phyloP scores from a whole-genome alignment of 2,113 vertebrate species.

The Alectura lathami region DNA sequence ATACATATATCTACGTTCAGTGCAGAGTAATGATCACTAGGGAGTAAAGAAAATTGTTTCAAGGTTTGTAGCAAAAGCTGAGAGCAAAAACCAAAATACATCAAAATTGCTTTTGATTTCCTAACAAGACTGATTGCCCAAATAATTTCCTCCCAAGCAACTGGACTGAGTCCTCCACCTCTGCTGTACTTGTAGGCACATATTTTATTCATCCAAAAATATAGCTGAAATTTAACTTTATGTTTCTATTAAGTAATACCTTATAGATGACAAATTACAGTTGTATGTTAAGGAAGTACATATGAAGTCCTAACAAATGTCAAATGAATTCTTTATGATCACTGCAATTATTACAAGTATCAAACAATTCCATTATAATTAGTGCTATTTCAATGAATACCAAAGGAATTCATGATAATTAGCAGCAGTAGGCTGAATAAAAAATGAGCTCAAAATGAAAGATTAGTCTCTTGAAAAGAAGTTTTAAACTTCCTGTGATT shows the following conservation, averaged over 20 bases:
- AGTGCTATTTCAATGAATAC: constrained; percentile 50
- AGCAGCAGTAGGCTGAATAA: constrained; percentile 24
- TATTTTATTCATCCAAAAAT: background rate
- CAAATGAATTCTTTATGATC: constrained; percentile 52
- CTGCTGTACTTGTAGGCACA: background rate
- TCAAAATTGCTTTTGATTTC: background rate
- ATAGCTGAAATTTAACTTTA: background rate
- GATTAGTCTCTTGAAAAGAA: background rate
- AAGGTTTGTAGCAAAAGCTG: background rate
- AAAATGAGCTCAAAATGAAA: constrained; percentile 47
- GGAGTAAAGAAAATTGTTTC: background rate
- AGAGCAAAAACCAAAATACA: background rate
- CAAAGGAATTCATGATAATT: constrained; percentile 47
- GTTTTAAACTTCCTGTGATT: background rate
- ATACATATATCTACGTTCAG: background rate
- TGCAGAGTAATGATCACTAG: background rate
- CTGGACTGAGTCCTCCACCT: background rate
- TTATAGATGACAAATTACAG: constrained; percentile 51
- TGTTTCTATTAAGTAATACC: constrained; percentile 35
- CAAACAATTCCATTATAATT: constrained; percentile 65
- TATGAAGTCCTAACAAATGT: background rate
- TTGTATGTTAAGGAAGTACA: constrained; percentile 1
- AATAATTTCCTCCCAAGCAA: background rate
- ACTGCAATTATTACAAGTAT: constrained; percentile 38
- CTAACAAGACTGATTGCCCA: background rate